These are phyloP conservation scores for Dysmachus trigonus DNA, from an alignment of 2,888 invertebrate genomes.

Conservation along the genomic window DNA sequence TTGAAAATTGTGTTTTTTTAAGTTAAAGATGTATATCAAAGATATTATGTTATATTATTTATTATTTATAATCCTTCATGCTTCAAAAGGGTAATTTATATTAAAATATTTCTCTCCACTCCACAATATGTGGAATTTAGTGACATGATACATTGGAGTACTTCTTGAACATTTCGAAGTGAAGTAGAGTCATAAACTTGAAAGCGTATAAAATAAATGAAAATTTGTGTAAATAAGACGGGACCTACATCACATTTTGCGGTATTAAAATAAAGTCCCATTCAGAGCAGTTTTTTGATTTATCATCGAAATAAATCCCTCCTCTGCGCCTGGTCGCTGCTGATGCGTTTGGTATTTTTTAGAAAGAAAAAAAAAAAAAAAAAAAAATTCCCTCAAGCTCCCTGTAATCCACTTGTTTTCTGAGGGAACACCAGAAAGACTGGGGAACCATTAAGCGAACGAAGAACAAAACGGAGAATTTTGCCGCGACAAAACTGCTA, in stretches of 20 bases:
- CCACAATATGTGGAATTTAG: neutral
- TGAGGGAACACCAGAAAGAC: neutral
- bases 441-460: neutral
- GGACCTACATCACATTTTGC: neutral
- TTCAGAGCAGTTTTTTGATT: neutral
- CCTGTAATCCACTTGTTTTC: neutral
- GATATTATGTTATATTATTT: too few species aligned
- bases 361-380: neutral
- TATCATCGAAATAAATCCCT: neutral
- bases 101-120: neutral
- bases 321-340: neutral
- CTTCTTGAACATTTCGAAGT: neutral
- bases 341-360: neutral
- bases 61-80: too few species aligned
- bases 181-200: neutral
- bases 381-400: neutral
- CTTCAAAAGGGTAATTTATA: neutral
- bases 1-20: too few species aligned
- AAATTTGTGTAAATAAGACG: neutral
- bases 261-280: neutral
- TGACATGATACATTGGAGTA: neutral
- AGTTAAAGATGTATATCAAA: too few species aligned
- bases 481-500: neutral
- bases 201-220: neutral
- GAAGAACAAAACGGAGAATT: neutral